Evolutionary conservation across 1,140 invertebrate genomes (phyloP), one percentile per base, ranked within the genome.

Genomic region (Aphelinus certus): DNA sequence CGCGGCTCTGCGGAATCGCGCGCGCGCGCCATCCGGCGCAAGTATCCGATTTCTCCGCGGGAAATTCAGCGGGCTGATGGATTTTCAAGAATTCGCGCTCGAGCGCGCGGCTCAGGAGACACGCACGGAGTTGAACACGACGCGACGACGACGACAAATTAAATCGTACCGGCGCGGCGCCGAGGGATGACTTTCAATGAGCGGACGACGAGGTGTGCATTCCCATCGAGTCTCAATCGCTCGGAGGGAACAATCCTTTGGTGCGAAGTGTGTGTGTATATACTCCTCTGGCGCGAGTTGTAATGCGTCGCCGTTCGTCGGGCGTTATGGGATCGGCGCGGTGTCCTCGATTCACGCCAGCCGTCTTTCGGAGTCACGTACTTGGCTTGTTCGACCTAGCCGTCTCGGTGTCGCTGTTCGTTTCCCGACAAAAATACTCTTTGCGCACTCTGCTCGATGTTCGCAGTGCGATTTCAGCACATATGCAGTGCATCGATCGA

Each of bases 21-120:
- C 7, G 9, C 7, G 53, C 1, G 63, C 3, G 1, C 5, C 49
- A 46, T 3, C 5, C 26, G n/a, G 9, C 10, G 56, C 9, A 75
- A 75, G 66, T 75, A 75, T 75, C 73, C 68, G 56, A 71, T 75
- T 75, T 65, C 73, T 56, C 65, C 2, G 10, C 67, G 67, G 64
- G 51, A 73, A 60, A 66, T 1, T 68, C 43, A 9, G 9, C 7
- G 10, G 45, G 4, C 7, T 42, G 58, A 63, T 68, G 60, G 51
- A 69, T 63, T 69, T 56, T 63, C 45, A 45, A 7, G 42, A 72
- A 55, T 7, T 26, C 10, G 48, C 49, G 49, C 42, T 3, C 43
- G 43, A 66, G 48, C 51, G 4, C 7, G 51, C 48, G 48, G 5
- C 3, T 68, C 26, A 43, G 43, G 46, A 68, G 26, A 46, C 55